Evolutionary conservation across 1,140 invertebrate genomes (phyloP), one percentile per base, ranked within the genome.

Genomic region (Dryas iulia): DNA sequence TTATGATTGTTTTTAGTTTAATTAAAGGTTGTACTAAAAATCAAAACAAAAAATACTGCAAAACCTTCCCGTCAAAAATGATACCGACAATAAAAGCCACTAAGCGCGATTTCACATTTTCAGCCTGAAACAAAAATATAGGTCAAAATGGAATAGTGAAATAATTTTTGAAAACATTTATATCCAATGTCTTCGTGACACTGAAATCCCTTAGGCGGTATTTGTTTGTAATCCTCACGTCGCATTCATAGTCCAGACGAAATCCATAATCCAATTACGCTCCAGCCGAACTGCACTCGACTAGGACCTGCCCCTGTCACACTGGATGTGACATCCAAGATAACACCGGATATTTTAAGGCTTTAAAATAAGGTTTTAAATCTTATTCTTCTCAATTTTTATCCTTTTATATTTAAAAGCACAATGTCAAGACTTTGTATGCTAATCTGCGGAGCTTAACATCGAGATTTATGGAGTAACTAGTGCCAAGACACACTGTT

Each of bases 171-270:
- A 60, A 39, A 47, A 26, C 21, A 35, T 56, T 57, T 28, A 65
- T 26, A 65, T 65, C 18, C 23, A 59, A 47, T 35, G 30, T 35
- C 60, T 39, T 33, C 31, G 61, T 62, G 56, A 65, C 65, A 71
- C 63, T 57, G 76, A 77, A 78, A 82, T 82, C 81, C 77, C 72
- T 82, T 76, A 82, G 76, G 72, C 79, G 67, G 66, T 69, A 68
- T 47, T 56, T 25, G 24, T 56, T 56, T 56, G 75, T 86, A 86
- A 86, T 82, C 83, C 83, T 77, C 82, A 79, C 86, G 74, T 80
- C 86, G 76, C 77, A 83, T 78, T 79, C 79, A 78, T 76, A 84
- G 86, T 81, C 80, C 83, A 86, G 86, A 85, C 83, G 84, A 84
- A 86, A 88, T 86, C 84, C 86, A 86, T 88, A 88, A 86, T 73